Conservation (phyloP, 2,113 vertebrate genomes). For the Erythrocebus patas region DNA sequence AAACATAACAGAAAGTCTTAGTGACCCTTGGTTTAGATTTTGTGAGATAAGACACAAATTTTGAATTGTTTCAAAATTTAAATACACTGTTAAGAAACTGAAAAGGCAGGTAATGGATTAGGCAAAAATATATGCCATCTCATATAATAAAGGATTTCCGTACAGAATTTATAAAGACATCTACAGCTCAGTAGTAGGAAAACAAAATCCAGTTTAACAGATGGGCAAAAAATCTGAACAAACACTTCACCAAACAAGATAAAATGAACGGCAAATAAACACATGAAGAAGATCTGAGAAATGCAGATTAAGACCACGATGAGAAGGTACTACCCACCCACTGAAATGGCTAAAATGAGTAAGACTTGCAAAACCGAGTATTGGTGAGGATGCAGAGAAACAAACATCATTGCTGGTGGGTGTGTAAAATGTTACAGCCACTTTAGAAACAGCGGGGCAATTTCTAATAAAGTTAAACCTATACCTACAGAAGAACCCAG, state of each 20-base stretch:
- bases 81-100: neutral
- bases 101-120: neutral
- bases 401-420: neutral
- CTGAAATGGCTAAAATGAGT: neutral
- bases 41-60: neutral
- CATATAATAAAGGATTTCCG: neutral
- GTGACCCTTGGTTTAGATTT: neutral
- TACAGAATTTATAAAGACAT: neutral
- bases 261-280: slow-evolving; percentile 25
- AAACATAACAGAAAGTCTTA: neutral
- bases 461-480: neutral
- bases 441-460: neutral
- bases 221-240: neutral
- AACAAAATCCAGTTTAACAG: neutral
- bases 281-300: neutral
- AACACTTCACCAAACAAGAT: neutral
- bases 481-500: neutral
- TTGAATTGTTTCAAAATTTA: neutral
- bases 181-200: neutral
- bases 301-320: neutral
- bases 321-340: neutral
- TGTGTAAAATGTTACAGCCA: neutral
- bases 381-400: rapidly evolving
- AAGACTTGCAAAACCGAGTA: neutral
- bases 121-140: neutral